Evolutionary conservation across 1,140 invertebrate genomes (phyloP).

Genomic region (Habropoda laboriosa): DNA sequence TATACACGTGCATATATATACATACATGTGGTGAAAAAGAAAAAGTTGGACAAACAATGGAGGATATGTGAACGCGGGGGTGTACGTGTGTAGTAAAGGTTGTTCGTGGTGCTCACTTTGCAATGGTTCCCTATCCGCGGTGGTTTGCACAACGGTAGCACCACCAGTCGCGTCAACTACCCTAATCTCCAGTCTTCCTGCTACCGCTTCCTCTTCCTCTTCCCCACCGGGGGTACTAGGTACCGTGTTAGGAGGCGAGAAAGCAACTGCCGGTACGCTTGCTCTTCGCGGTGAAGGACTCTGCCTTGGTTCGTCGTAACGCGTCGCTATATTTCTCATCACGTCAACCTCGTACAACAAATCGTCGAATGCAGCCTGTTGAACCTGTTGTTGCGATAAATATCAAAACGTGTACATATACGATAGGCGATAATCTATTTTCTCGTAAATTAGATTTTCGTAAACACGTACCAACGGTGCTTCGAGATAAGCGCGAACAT

Average conservation of each 20-base stretch:
- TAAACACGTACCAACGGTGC: conserved; percentile 82
- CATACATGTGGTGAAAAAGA: too few species aligned
- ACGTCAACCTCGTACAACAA: conserved; percentile 91
- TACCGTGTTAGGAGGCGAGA: conserved; percentile 58
- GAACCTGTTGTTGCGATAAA: conserved; percentile 80
- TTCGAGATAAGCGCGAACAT: conserved; percentile 82
- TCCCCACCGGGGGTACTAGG: conserved; percentile 70
- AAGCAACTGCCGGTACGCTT: conserved; percentile 75
- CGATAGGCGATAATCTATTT: too few species aligned
- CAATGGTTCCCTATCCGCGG: conserved; percentile 77
- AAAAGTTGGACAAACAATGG: too few species aligned
- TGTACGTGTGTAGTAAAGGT: too few species aligned
- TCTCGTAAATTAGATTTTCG: too few species aligned
- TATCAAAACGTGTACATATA: background rate
- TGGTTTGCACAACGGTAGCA: conserved; percentile 80
- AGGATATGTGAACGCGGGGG: too few species aligned
- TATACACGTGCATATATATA: too few species aligned
- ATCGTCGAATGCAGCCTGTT: conserved; percentile 93
- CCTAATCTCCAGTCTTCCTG: conserved; percentile 90
- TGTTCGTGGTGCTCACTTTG: conserved; percentile 70
- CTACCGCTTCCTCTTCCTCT: conserved; percentile 85
- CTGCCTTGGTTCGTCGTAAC: conserved; percentile 72
- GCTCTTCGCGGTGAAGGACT: conserved; percentile 66
- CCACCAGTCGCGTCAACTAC: conserved; percentile 84
- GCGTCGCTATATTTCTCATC: conserved; percentile 88